Percentiles rank a stretch among this genome's conserved stretches.
These are phyloP conservation scores for Syngnathus floridae DNA, from an alignment of 2,113 vertebrate species.

Conservation along the genomic window DNA sequence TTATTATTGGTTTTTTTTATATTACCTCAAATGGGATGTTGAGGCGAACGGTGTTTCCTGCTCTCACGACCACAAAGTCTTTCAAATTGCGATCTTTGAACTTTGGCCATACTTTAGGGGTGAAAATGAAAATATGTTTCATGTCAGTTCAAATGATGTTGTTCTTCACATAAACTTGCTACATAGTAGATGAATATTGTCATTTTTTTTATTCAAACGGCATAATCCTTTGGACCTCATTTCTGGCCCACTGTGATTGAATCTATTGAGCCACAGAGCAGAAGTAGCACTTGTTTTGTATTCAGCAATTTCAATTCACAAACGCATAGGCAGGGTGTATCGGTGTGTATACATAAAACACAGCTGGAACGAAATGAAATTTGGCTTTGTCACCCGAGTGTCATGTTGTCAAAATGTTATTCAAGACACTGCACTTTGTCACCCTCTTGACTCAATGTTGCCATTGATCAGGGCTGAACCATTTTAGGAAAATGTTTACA, in stretches of 20 bases:
- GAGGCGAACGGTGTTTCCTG: conserved; percentile 74
- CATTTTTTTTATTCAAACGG: neutral
- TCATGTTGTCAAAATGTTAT: too few relatives aligned
- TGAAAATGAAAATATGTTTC: neutral
- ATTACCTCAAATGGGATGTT: conserved; percentile 79
- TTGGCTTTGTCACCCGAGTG: too few relatives aligned
- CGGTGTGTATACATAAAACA: neutral
- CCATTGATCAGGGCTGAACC: too few relatives aligned
- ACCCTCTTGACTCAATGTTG: neutral
- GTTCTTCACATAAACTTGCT: neutral
- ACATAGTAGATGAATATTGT: neutral
- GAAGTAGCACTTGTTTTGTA: neutral
- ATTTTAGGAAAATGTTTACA: too few relatives aligned
- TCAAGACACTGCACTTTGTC: too few relatives aligned
- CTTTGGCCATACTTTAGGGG: conserved; percentile 73
- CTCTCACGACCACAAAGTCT: conserved; percentile 69
- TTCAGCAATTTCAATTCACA: neutral
- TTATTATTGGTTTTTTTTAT: neutral
- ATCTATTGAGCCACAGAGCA: neutral
- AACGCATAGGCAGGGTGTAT: neutral
- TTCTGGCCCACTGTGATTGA: neutral
- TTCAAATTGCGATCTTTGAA: conserved; percentile 72
- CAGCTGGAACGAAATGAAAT: neutral
- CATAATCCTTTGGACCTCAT: neutral
- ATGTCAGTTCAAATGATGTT: neutral